A percentile compares a stretch with the other conserved stretches of the same genome.
These are phyloP conservation scores for Xestia sexstrigata DNA, from an alignment of 2,888 invertebrate genomes.

Conservation along the genomic window DNA sequence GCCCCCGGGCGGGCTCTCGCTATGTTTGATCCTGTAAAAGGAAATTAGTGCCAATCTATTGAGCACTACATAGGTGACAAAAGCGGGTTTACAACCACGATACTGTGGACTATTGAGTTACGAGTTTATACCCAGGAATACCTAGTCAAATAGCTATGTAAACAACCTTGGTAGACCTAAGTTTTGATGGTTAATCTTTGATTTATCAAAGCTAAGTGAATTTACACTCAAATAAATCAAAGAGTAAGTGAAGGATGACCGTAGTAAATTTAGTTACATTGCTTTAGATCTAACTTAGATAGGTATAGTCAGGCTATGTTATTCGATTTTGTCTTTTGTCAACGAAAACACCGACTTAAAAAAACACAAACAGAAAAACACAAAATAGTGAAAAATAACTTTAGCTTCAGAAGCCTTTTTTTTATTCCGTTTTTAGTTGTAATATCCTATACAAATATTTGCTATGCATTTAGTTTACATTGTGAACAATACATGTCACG, in stretches of 20 bases:
- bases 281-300: background rate
- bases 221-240: background rate
- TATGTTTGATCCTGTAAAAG: slow-evolving; percentile 61
- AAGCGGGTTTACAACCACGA: slow-evolving; percentile 22
- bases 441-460: no score
- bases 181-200: background rate
- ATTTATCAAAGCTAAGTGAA: background rate
- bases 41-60: slow-evolving; percentile 62
- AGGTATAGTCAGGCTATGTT: background rate
- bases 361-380: no score
- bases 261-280: background rate
- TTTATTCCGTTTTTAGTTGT: no score
- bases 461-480: no score
- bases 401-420: no score
- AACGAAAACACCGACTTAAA: no score
- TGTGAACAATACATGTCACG: no score
- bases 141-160: background rate
- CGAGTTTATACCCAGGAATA: background rate
- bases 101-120: background rate
- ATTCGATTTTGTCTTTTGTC: background rate
- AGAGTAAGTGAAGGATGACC: slow-evolving; percentile 5
- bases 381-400: no score
- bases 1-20: slow-evolving; percentile 31
- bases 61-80: slow-evolving; percentile 49
- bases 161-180: background rate